Percentiles rank a stretch among this genome's conserved stretches.
Conservation (phyloP, 35 echinoderm and acorn worm species). For the Nesometra sesokonis region DNA sequence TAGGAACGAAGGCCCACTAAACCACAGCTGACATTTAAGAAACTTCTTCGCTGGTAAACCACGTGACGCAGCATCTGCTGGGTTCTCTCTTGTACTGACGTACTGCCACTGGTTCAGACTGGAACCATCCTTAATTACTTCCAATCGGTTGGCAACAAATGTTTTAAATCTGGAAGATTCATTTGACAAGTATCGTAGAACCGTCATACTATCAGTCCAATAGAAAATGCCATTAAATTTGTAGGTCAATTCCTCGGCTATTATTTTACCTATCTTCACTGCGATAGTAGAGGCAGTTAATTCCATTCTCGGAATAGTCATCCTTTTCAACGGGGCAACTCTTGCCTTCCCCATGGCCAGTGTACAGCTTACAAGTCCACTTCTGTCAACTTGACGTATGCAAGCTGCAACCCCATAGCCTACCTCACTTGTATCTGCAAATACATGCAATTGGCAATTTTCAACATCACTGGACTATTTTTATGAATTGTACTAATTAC, state of each 20-base stretch:
- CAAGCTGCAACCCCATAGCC: not conserved
- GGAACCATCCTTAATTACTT: not conserved
- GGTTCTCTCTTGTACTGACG: not conserved
- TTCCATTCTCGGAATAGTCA: slow-evolving; percentile 49
- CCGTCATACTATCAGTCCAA: not conserved
- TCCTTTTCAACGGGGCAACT: not conserved
- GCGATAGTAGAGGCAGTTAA: not conserved
- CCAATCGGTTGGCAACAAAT: not conserved
- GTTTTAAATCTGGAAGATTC: not conserved
- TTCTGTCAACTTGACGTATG: not conserved
- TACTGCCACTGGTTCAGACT: not conserved
- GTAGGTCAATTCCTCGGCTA: not conserved
- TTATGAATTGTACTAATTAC: no score
- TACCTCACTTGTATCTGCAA: not conserved
- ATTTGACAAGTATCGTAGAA: not conserved
- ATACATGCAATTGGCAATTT: not conserved
- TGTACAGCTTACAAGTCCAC: not conserved
- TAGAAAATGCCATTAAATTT: not conserved
- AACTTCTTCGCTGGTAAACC: not conserved
- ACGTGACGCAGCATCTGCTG: not conserved
- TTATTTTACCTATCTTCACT: slow-evolving; percentile 8
- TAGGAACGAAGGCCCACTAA: not conserved
- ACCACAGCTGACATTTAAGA: not conserved
- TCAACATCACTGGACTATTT: no score
- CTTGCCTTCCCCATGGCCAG: not conserved